Percentiles rank a stretch among this genome's conserved stretches.
Conservation (phyloP, 2,888 invertebrate species). For the Perdita meconis region DNA sequence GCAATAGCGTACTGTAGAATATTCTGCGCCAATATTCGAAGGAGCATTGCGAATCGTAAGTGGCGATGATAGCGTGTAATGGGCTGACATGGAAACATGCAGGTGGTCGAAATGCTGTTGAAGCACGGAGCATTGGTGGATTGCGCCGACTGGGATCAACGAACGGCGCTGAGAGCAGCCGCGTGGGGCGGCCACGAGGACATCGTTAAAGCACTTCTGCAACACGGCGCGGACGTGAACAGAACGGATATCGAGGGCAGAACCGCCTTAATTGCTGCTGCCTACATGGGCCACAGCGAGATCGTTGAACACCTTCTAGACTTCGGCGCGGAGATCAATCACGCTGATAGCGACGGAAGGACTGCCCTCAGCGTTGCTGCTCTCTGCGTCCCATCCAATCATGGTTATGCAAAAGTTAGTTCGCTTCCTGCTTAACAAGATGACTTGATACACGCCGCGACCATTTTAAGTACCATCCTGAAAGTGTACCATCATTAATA, state of each 20-base stretch:
- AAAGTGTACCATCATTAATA: too few species aligned
- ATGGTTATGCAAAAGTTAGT: conserved; percentile 87
- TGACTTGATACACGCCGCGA: background rate
- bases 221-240: conserved; percentile 92
- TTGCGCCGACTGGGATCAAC: conserved; percentile 93
- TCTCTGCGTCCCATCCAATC: conserved; percentile 92
- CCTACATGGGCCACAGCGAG: conserved; percentile 98
- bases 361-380: conserved; percentile 95
- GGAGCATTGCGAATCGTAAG: background rate
- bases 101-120: conserved; percentile 92
- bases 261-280: conserved; percentile 96
- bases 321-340: conserved; percentile 93
- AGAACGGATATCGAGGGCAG: conserved; percentile 95
- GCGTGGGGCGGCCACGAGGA: conserved; percentile 98
- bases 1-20: too few species aligned
- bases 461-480: too few species aligned
- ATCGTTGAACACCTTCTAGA: conserved; percentile 93
- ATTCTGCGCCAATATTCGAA: too few species aligned
- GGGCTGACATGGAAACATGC: conserved; percentile 46
- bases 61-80: background rate
- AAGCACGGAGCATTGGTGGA: conserved; percentile 93
- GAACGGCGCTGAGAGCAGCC: conserved; percentile 95
- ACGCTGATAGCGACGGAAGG: conserved; percentile 94
- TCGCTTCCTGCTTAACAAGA: background rate
- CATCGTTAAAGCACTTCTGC: conserved; percentile 90